Conservation (phyloP, 2,113 vertebrate genomes). For the Hypomesus transpacificus region DNA sequence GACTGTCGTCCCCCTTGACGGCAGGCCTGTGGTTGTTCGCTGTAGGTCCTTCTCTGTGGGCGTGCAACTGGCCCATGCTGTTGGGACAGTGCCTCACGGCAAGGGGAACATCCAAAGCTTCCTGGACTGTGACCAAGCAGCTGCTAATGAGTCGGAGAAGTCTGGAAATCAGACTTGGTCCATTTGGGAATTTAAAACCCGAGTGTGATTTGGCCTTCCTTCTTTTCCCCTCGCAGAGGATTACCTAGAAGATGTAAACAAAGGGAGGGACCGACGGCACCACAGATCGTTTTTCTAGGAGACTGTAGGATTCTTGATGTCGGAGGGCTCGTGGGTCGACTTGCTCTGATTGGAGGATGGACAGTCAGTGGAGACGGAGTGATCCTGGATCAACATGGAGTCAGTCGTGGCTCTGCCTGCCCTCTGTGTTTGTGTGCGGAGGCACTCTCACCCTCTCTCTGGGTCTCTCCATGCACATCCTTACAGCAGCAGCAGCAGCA, state of each 20-base stretch:
- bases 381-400: neutral
- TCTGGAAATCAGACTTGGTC: neutral
- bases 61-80: neutral
- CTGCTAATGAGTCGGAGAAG: neutral
- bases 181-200: neutral
- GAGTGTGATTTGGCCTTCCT: neutral
- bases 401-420: neutral
- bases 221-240: neutral
- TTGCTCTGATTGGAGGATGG: neutral
- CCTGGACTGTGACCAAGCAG: neutral
- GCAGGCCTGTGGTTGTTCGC: neutral
- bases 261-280: neutral
- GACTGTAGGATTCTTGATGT: neutral
- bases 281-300: neutral
- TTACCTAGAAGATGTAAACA: constrained; percentile 1
- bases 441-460: neutral
- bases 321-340: neutral
- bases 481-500: neutral
- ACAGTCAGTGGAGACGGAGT: constrained; percentile 19
- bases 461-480: constrained; percentile 6
- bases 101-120: neutral
- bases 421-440: neutral
- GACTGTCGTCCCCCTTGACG: constrained; percentile 2
- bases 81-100: neutral
- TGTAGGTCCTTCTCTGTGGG: neutral